These are phyloP conservation scores for Calosoma granatense DNA, from an alignment of 1,140 invertebrate genomes.

Conservation along the genomic window DNA sequence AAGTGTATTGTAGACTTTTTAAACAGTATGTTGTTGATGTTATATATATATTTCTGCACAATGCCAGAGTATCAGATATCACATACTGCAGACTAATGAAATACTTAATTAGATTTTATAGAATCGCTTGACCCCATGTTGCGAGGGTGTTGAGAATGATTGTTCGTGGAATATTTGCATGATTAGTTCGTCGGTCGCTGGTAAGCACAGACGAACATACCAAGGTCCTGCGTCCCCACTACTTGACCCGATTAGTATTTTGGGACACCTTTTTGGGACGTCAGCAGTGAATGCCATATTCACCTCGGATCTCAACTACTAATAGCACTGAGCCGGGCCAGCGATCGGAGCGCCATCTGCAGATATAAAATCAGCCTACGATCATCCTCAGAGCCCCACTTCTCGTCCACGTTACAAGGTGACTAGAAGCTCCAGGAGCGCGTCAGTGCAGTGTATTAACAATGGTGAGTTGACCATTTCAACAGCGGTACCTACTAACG, in stretches of 20 bases:
- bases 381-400: constrained; percentile 55
- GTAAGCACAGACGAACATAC: too few species aligned
- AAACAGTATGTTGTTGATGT: too few species aligned
- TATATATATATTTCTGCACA: too few species aligned
- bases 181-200: too few species aligned
- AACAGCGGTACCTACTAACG: constrained; percentile 14
- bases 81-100: too few species aligned
- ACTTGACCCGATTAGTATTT: constrained; percentile 11
- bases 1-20: too few species aligned
- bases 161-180: too few species aligned
- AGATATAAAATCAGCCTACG: constrained; percentile 58
- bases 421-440: constrained; percentile 43
- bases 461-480: constrained; percentile 51
- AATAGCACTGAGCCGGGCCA: constrained; percentile 20
- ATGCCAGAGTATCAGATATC: too few species aligned
- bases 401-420: constrained; percentile 45
- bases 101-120: too few species aligned
- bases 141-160: too few species aligned
- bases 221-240: constrained; percentile 16
- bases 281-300: background rate
- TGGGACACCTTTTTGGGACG: constrained; percentile 12
- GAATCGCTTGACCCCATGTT: too few species aligned
- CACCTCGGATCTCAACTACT: background rate
- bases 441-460: constrained; percentile 42
- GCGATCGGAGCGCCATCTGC: constrained; percentile 53